A percentile compares a stretch with the other conserved stretches of the same genome.
Conservation (phyloP, 2,888 invertebrate species). For the Apodemia zela region DNA sequence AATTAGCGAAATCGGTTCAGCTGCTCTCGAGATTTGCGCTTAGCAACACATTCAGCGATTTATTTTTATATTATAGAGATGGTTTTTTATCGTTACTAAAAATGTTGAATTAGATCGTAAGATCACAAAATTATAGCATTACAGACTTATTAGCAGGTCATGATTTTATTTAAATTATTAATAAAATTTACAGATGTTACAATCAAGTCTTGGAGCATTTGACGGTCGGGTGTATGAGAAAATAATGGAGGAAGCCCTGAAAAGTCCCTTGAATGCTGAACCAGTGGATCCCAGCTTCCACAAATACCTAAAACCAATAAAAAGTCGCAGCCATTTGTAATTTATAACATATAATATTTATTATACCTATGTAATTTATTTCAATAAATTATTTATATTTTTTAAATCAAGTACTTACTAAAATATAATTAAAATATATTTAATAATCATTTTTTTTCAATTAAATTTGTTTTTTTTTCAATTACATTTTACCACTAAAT, state of each 20-base stretch:
- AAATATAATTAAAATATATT: too few species aligned
- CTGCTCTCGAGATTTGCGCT: too few species aligned
- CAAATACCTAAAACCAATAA: constrained; percentile 86
- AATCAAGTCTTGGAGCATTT: constrained; percentile 88
- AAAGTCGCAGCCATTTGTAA: constrained; percentile 83
- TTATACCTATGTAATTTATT: not conserved
- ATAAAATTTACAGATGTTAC: constrained; percentile 48
- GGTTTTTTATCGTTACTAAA: too few species aligned
- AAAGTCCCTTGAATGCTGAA: constrained; percentile 89
- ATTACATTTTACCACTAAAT: too few species aligned
- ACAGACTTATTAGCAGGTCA: not conserved
- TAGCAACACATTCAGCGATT: too few species aligned
- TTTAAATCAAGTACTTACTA: not conserved
- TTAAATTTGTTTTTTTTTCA: too few species aligned
- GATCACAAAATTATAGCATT: too few species aligned
- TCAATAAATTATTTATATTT: not conserved
- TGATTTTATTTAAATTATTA: not conserved
- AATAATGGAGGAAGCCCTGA: constrained; percentile 87
- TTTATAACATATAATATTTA: constrained; percentile 44
- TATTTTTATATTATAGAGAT: too few species aligned
- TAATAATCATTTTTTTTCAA: too few species aligned
- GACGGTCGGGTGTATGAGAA: constrained; percentile 92
- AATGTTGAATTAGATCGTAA: too few species aligned
- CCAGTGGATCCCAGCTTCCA: constrained; percentile 88
- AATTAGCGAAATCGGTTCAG: too few species aligned